Evolutionary conservation across 2,888 invertebrate species (phyloP).

Genomic region (Leptopilina syphax): DNA sequence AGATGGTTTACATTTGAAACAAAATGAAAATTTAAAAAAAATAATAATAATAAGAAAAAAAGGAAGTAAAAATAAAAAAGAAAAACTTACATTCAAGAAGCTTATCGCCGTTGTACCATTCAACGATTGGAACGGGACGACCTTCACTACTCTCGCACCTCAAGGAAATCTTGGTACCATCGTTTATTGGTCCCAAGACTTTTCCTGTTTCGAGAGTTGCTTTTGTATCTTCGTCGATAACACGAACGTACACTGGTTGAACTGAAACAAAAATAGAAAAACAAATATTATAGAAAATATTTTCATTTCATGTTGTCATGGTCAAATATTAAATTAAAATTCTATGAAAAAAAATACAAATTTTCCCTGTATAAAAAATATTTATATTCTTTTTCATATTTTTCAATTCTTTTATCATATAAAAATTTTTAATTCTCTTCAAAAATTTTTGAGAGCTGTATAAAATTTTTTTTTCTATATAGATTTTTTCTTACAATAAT

Average conservation of each 20-base stretch:
- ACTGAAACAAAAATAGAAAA: constrained; percentile 80
- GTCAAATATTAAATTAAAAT: not conserved
- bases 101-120: constrained; percentile 87
- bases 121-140: constrained; percentile 89
- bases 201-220: constrained; percentile 81
- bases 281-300: not conserved
- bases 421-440: too few species aligned
- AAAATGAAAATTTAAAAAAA: not conserved
- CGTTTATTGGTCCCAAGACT: constrained; percentile 84
- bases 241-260: constrained; percentile 87
- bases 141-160: constrained; percentile 88
- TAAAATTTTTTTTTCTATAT: too few species aligned
- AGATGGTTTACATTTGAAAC: not conserved
- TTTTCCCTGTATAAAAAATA: too few species aligned
- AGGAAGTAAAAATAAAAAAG: too few species aligned
- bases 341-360: too few species aligned
- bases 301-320: not conserved
- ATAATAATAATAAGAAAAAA: too few species aligned
- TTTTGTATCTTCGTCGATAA: constrained; percentile 82
- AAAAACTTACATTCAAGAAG: constrained; percentile 68
- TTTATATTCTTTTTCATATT: too few species aligned
- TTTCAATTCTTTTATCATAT: too few species aligned
- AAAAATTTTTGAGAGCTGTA: too few species aligned
- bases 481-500: too few species aligned
- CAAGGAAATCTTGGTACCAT: constrained; percentile 83